phyloP scores from a whole-genome alignment of 2,888 invertebrate genomes.

The Lepidochrysops patricia region DNA sequence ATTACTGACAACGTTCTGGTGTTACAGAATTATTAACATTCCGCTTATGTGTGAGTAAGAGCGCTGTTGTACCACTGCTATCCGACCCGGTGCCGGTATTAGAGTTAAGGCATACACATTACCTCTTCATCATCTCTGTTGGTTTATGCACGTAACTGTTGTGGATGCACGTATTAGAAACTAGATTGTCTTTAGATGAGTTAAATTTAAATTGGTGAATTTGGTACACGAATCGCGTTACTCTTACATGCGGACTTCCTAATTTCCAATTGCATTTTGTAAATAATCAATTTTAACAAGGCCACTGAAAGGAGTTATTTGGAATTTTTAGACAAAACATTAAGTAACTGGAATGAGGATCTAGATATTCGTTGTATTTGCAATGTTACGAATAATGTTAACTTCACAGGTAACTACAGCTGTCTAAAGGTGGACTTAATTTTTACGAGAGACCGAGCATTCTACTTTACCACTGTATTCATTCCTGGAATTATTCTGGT shows the following conservation, averaged over 20 bases:
- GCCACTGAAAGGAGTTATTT: constrained; percentile 74
- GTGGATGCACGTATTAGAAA: constrained; percentile 32
- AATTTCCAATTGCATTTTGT: constrained; percentile 45
- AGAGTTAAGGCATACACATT: constrained; percentile 31
- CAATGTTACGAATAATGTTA: constrained; percentile 50
- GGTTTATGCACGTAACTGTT: constrained; percentile 31
- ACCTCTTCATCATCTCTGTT: constrained; percentile 28
- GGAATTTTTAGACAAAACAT: constrained; percentile 38
- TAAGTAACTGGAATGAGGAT: constrained; percentile 5
- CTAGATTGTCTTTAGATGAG: constrained; percentile 27
- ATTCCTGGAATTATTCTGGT: constrained; percentile 92
- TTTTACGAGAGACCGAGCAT: constrained; percentile 91
- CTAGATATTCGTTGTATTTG: constrained; percentile 31
- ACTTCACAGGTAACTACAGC: constrained; percentile 88
- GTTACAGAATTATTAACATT: constrained; percentile 49
- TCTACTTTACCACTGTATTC: constrained; percentile 93
- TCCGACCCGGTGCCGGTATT: constrained; percentile 27
- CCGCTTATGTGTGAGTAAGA: constrained; percentile 74
- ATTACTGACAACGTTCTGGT: constrained; percentile 54
- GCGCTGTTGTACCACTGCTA: constrained; percentile 65
- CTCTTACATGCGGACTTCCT: constrained; percentile 66
- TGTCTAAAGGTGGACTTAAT: constrained; percentile 90
- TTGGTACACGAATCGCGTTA: constrained; percentile 68
- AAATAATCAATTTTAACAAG: constrained; percentile 49
- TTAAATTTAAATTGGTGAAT: constrained; percentile 23